Evolutionary conservation across 2,113 vertebrate genomes (phyloP), one percentile per base, ranked within the genome.

Genomic region (Scomber colias): DNA sequence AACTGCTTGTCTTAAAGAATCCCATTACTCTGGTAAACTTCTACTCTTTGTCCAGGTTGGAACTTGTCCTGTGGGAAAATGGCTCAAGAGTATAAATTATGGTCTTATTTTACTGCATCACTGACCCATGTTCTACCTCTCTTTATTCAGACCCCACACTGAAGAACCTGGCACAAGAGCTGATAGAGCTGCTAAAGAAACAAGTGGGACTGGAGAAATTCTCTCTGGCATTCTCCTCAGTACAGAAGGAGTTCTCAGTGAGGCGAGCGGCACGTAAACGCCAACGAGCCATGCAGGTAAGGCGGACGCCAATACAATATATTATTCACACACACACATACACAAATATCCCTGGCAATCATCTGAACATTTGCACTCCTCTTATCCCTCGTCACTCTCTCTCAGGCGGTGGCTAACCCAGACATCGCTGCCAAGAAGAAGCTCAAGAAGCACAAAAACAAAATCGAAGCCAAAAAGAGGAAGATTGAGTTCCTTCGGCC

Each of bases 361-460:
- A 2, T 8, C 45, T 77, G 0, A 70, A 40, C 31, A 0, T 27
- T 27, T 35, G 2, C 31, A 35, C 35, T 40, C 35, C 24, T 27
- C 24, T 27, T 27, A 27, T 27, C 24, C 24, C 24, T 27, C 24
- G 24, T 27, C 24, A 2, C 24, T 27, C 24, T 27, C 17, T 15
- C 45, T 0, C 63, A 99, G 98, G 95, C 96, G 49, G 97, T 99
- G 31, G 94, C 96, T 0, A 97, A 99, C 89, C 97, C 98, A 0
- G 98, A 98, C n/a, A 85, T 99, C 12, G 97, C 98, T 54, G 97
- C 97, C 16, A 96, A 96, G 93, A 99, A 96, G 89, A 99, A 99
- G 84, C 77, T 99, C 30, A 99, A 99, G 91, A 98, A 96, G 86
- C 96, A 99, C 79, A 97, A 95, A 86, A 98, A 96, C 85, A 99